Evolutionary conservation across 2,888 invertebrate genomes (phyloP).

Genomic region (Malthinus seriepunctatus): DNA sequence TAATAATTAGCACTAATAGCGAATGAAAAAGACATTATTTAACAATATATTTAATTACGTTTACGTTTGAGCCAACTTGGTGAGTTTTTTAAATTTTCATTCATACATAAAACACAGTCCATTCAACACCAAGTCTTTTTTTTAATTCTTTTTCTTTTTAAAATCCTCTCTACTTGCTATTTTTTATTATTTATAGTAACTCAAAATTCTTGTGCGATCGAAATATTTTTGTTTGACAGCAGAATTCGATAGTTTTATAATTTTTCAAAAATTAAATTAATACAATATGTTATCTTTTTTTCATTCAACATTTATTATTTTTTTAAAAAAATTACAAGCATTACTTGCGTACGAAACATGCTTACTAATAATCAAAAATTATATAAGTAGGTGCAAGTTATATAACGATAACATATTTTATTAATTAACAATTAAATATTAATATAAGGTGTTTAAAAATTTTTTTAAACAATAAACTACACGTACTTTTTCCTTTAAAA

Average conservation of each 20-base stretch:
- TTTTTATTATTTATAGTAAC: constrained; percentile 17
- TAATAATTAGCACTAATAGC: constrained; percentile 15
- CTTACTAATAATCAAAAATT: too few relatives aligned
- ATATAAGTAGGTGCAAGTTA: too few relatives aligned
- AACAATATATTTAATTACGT: constrained; percentile 20
- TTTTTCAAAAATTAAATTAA: constrained; percentile 38
- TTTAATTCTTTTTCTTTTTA: constrained; percentile 8
- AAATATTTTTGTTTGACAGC: constrained; percentile 37
- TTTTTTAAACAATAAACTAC: too few relatives aligned
- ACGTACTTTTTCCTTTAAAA: constrained; percentile 39
- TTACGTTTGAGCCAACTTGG: constrained; percentile 31
- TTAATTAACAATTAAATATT: constrained; percentile 40
- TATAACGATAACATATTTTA: constrained; percentile 40
- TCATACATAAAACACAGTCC: constrained; percentile 26
- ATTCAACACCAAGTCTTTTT: constrained; percentile 25
- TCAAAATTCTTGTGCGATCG: constrained; percentile 33
- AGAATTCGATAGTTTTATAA: constrained; percentile 40
- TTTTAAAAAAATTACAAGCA: too few relatives aligned
- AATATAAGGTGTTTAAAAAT: constrained; percentile 20
- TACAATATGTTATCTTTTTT: constrained; percentile 37
- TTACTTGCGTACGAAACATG: background rate
- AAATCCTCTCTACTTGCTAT: constrained; percentile 7
- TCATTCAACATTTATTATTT: background rate
- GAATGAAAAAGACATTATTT: constrained; percentile 19
- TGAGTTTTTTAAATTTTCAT: constrained; percentile 16